Percentiles rank a stretch among this genome's conserved stretches.
These are phyloP conservation scores for Dolichoris vasculosae DNA, from an alignment of 1,140 invertebrate genomes.

Conservation along the genomic window DNA sequence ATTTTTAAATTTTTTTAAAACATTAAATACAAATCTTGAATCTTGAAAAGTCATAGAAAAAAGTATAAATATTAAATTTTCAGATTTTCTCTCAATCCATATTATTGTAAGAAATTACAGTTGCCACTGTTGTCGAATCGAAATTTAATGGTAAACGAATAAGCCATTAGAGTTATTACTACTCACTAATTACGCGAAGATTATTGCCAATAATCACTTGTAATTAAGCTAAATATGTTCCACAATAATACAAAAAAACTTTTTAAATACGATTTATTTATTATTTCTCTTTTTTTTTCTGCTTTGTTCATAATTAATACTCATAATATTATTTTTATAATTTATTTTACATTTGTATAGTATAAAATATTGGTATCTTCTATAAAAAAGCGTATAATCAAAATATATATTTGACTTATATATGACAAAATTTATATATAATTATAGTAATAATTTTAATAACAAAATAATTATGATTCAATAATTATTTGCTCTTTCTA, in stretches of 20 bases:
- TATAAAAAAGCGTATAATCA: too few relatives aligned
- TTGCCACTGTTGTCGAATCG: not conserved
- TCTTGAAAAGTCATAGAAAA: too few relatives aligned
- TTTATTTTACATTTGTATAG: too few relatives aligned
- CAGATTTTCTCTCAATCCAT: not conserved
- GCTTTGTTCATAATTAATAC: not conserved
- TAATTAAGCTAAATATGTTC: conserved; percentile 19
- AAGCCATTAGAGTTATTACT: conserved; percentile 17
- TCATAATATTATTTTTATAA: not conserved
- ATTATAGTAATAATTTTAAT: too few relatives aligned
- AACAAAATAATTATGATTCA: too few relatives aligned
- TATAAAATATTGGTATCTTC: too few relatives aligned
- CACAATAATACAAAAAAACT: not conserved
- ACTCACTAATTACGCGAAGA: conserved; percentile 2
- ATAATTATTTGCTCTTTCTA: not conserved
- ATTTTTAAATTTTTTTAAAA: too few relatives aligned
- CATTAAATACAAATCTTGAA: too few relatives aligned
- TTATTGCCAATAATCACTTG: conserved; percentile 1
- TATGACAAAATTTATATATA: too few relatives aligned
- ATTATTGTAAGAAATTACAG: too few relatives aligned
- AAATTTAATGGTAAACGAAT: not conserved
- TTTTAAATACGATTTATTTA: not conserved
- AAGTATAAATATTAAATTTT: not conserved
- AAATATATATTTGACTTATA: too few relatives aligned
- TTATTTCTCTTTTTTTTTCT: not conserved